Base-by-base conservation (phyloP, 2,113 vertebrate species). In the Climacteris rufus region DNA sequence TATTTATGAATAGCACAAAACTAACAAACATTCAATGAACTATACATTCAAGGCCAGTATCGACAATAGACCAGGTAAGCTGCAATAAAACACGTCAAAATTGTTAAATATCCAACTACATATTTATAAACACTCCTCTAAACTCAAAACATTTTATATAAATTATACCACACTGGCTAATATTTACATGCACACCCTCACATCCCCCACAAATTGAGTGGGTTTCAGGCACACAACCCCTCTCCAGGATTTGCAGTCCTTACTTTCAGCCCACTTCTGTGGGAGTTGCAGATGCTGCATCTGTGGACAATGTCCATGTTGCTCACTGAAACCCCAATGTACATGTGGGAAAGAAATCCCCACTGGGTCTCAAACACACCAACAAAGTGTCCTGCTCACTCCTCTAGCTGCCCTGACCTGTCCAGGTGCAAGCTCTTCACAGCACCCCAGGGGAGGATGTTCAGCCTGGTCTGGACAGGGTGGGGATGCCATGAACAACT, bases 181-280 rank as follows among this genome's bases (percentile, higher is more conserved):
- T 56, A 63, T 49, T 57, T 49, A 13, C 18, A 15, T 9, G 5
- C 15, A 31, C 11, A 31, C 4, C 9, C 3, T 56, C 31, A 31
- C 10, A 61, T 13, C 8, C 23, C 9, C 74, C 42, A 39, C 16
- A 63, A 33, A 24, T 7, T 15, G 1, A 39, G 39, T 22, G 33
- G 5, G 13, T 19, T 84, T 84, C 2, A 1, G 50, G 3, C 13
- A 53, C 13, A 21, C 0, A 0, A 6, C 45, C 6, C 21, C 14
- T 64, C 30, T 54, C 20, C 2, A 4, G 42, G 8, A 10, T 56
- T 68, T 77, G 15, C 9, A 79, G 10, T 27, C 52, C 18, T 17
- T 42, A 7, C 27, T 33, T 75, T 8, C 20, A 24, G 16, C 6
- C 12, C 1, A 8, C 5, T 57, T 31, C 54, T 45, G 24, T 13